Conservation (phyloP, 64 coral and sea anemone species). For the Platygyra sinensis region DNA sequence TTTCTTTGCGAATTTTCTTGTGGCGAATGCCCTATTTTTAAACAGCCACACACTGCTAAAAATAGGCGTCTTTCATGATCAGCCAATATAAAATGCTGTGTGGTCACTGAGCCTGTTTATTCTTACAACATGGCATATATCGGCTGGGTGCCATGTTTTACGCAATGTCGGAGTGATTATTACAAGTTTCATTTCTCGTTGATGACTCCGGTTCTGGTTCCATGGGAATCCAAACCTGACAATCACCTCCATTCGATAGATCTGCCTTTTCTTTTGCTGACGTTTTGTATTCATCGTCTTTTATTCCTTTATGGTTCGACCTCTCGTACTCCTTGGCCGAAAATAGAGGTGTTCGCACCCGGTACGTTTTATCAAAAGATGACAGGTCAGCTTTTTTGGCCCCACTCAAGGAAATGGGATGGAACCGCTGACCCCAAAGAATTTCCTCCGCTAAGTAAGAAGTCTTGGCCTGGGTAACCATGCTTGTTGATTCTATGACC, state of each 20-base stretch:
- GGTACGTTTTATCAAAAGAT: slow-evolving; percentile 39
- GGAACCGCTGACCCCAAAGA: slow-evolving; percentile 74
- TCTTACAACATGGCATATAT: not conserved
- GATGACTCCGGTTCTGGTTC: not conserved
- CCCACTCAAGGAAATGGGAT: slow-evolving; percentile 32
- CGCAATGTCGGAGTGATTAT: not conserved
- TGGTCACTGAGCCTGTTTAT: not conserved
- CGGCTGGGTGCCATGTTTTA: not conserved
- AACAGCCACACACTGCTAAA: no score
- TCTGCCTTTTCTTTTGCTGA: not conserved
- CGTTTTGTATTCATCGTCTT: not conserved
- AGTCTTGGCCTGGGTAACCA: slow-evolving; percentile 84
- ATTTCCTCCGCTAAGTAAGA: slow-evolving; percentile 83
- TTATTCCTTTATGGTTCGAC: not conserved
- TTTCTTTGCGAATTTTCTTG: no score
- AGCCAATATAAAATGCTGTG: not conserved
- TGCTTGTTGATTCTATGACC: slow-evolving; percentile 76
- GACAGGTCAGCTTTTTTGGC: slow-evolving; percentile 32
- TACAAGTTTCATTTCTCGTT: not conserved
- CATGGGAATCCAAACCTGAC: slow-evolving; percentile 3
- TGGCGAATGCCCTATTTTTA: no score
- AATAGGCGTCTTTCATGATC: no score
- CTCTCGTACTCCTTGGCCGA: slow-evolving; percentile 39
- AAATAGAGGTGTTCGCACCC: slow-evolving; percentile 4
- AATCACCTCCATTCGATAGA: not conserved